phyloP scores from a whole-genome alignment of 92 coral and sea anemone genomes.

The Plumapathes pennacea region DNA sequence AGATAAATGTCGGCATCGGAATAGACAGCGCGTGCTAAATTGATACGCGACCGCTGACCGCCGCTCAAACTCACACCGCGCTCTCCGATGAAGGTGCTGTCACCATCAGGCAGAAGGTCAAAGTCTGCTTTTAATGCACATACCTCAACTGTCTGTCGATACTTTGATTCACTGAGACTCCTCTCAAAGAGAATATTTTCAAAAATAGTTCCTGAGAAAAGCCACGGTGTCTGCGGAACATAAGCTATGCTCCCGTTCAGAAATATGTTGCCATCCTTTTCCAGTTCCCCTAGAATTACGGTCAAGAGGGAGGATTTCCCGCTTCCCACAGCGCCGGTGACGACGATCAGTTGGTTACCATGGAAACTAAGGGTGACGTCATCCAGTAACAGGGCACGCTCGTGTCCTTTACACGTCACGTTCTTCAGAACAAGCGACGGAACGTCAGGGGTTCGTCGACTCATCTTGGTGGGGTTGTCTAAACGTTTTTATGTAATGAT shows the following conservation, averaged over 20 bases:
- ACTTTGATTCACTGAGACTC: neutral
- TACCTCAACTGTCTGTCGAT: neutral
- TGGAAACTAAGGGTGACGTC: neutral
- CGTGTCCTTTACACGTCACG: too few relatives aligned
- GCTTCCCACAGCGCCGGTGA: conserved; percentile 10
- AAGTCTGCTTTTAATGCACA: conserved; percentile 6
- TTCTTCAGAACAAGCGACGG: too few relatives aligned
- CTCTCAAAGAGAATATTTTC: conserved; percentile 8
- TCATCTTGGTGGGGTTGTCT: too few relatives aligned
- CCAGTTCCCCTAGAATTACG: conserved; percentile 1
- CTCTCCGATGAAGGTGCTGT: conserved; percentile 9
- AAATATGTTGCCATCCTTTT: neutral
- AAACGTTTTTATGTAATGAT: too few relatives aligned
- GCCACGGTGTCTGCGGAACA: conserved; percentile 8
- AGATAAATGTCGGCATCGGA: conserved; percentile 12
- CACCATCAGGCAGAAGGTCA: neutral
- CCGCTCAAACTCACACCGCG: conserved; percentile 25
- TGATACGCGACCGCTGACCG: conserved; percentile 13
- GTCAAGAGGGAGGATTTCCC: conserved; percentile 3
- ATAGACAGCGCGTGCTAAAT: conserved; percentile 11
- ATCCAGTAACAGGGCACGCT: neutral
- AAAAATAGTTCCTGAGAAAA: conserved; percentile 11
- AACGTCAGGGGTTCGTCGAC: too few relatives aligned
- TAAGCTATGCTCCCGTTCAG: conserved; percentile 4
- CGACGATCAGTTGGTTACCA: neutral